Evolutionary conservation across 1,140 invertebrate genomes (phyloP).

Genomic region (Schlechtendalia chinensis): DNA sequence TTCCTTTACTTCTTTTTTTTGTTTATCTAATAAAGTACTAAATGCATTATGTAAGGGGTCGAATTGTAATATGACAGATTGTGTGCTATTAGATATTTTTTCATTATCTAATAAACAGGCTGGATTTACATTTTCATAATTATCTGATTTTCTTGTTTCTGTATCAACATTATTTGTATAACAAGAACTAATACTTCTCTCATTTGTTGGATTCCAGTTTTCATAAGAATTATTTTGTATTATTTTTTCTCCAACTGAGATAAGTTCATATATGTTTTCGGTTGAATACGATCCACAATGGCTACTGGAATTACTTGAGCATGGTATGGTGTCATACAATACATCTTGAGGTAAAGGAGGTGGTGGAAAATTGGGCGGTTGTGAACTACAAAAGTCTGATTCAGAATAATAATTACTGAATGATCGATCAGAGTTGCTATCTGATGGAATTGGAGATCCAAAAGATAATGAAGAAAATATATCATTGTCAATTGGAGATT

Average conservation of each 20-base stretch:
- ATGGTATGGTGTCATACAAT: constrained; percentile 60
- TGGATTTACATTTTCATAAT: background rate
- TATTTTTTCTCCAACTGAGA: constrained; percentile 51
- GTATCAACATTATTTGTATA: constrained; percentile 36
- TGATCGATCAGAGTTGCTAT: constrained; percentile 52
- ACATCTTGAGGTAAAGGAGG: constrained; percentile 62
- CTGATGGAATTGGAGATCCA: constrained; percentile 50
- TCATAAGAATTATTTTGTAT: constrained; percentile 48
- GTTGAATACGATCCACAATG: constrained; percentile 53
- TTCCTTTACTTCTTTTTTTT: constrained; percentile 44
- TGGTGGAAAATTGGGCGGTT: constrained; percentile 62
- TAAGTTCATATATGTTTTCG: constrained; percentile 55
- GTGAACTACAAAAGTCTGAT: constrained; percentile 57
- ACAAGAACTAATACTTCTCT: constrained; percentile 51
- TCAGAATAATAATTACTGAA: constrained; percentile 53
- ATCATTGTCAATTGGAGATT: constrained; percentile 59
- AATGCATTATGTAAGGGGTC: constrained; percentile 47
- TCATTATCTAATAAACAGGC: background rate
- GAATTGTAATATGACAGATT: constrained; percentile 15
- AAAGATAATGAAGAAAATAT: constrained; percentile 58
- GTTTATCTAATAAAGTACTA: constrained; percentile 51
- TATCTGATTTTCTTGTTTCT: constrained; percentile 28
- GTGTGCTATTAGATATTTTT: background rate
- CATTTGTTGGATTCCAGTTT: constrained; percentile 53
- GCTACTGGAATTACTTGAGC: constrained; percentile 56